Evolutionary conservation across 2,797 vertebrate genomes (phyloP).

Genomic region (Emydoidea blandingii): DNA sequence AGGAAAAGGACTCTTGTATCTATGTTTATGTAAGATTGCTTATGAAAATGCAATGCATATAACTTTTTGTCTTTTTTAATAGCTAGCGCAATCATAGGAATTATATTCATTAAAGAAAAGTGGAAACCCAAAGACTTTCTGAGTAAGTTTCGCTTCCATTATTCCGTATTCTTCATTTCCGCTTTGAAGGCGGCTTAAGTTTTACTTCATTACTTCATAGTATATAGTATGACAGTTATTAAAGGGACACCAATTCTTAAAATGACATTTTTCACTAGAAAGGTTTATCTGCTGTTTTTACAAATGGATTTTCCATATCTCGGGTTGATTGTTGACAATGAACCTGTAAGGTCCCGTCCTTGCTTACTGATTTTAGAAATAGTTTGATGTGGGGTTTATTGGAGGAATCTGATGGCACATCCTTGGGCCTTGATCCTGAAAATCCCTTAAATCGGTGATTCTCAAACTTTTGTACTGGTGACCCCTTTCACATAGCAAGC

Average conservation of each 20-base stretch:
- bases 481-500: no score
- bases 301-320: neutral
- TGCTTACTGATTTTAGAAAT: neutral
- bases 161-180: neutral
- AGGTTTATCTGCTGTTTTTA: neutral
- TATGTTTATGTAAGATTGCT: neutral
- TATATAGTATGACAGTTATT: neutral
- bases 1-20: neutral
- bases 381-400: neutral
- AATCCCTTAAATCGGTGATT: neutral
- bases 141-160: constrained; percentile 86
- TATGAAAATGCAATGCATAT: accelerated
- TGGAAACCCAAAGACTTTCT: constrained; percentile 93
- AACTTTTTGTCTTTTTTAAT: constrained; percentile 43
- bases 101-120: constrained; percentile 96
- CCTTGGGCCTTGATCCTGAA: neutral
- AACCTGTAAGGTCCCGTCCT: neutral
- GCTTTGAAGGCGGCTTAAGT: neutral
- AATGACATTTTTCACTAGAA: neutral
- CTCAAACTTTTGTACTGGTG: no score
- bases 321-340: neutral
- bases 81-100: constrained; percentile 96
- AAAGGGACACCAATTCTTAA: neutral
- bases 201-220: neutral
- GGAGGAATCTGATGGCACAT: neutral